These are phyloP conservation scores for Gymnothorax reevesii DNA, from an alignment of 2,797 vertebrate genomes.

Conservation along the genomic window DNA sequence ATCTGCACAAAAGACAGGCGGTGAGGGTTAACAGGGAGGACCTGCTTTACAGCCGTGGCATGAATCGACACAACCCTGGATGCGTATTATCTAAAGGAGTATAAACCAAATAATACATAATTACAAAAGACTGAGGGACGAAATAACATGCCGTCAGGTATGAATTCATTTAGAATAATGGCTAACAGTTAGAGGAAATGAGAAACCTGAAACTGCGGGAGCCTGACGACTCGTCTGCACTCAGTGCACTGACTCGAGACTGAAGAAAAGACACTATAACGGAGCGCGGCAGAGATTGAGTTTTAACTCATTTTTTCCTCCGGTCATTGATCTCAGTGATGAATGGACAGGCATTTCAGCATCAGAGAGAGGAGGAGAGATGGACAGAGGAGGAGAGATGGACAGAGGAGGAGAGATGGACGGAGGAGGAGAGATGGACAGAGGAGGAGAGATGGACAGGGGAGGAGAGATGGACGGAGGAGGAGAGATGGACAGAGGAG, in stretches of 20 bases:
- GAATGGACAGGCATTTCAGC: conserved; percentile 9
- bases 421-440: too few relatives aligned
- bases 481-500: too few relatives aligned
- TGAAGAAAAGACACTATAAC: background rate
- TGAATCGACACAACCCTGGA: background rate
- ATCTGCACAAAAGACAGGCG: conserved; percentile 22
- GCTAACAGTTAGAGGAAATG: background rate
- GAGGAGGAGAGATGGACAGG: conserved; percentile 10
- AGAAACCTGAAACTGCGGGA: background rate
- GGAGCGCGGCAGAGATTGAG: background rate
- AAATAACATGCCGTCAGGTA: conserved; percentile 8
- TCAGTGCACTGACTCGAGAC: background rate
- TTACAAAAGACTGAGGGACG: conserved; percentile 14
- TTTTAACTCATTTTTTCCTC: background rate
- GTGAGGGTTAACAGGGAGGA: conserved; percentile 29
- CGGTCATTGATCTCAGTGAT: conserved; percentile 9
- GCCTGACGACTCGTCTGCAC: background rate
- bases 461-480: too few relatives aligned
- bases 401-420: background rate
- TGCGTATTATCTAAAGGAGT: background rate
- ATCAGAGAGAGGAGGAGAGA: conserved; percentile 8
- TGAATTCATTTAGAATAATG: background rate
- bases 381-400: conserved; percentile 3
- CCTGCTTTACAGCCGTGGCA: conserved; percentile 1
- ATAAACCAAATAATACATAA: conserved; percentile 2